These are phyloP conservation scores for Natator depressus DNA, from an alignment of 2,113 vertebrate species.

Conservation along the genomic window DNA sequence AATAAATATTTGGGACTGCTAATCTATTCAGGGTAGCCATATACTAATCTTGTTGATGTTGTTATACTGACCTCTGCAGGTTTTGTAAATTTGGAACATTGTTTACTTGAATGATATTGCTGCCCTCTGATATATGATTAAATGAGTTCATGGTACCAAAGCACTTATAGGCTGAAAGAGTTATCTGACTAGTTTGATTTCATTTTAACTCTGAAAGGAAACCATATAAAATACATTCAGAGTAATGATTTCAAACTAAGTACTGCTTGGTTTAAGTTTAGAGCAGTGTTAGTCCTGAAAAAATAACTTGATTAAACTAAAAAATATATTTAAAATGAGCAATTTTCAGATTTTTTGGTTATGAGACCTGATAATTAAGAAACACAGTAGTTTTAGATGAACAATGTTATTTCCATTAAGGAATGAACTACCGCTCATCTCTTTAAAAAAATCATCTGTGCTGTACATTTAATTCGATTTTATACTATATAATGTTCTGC, in stretches of 20 bases:
- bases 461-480: conserved; percentile 3
- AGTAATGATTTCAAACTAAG: conserved; percentile 22
- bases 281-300: background rate
- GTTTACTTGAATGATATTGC: conserved; percentile 31
- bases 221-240: background rate
- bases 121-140: background rate
- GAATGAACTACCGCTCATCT: background rate
- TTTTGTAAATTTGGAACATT: conserved; percentile 73
- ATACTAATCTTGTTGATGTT: conserved; percentile 78
- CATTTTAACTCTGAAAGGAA: background rate
- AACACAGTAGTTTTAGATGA: background rate
- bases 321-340: background rate
- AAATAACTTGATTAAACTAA: background rate
- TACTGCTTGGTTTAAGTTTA: background rate
- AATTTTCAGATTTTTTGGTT: background rate
- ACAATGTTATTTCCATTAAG: background rate
- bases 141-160: background rate
- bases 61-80: conserved; percentile 93
- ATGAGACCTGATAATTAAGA: background rate
- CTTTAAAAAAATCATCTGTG: background rate
- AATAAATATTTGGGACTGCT: conserved; percentile 40
- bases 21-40: conserved; percentile 26
- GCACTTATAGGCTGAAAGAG: background rate
- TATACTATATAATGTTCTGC: background rate
- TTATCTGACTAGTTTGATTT: background rate